Conservation (phyloP, 2,113 vertebrate genomes). For the Thunnus thynnus region DNA sequence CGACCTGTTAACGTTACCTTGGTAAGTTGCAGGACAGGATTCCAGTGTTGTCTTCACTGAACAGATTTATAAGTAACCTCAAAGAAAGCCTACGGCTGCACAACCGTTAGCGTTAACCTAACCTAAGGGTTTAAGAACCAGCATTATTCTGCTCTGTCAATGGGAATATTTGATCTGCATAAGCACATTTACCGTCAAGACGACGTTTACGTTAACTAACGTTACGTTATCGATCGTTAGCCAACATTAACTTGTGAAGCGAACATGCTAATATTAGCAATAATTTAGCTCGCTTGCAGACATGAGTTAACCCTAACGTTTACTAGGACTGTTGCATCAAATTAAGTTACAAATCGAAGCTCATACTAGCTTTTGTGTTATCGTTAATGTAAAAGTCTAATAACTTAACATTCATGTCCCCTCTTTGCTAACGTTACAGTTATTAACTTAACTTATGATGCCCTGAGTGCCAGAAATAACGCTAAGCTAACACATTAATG, state of each 20-base stretch:
- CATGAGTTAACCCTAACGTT: no score
- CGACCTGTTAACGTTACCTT: no score
- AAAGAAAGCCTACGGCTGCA: not conserved
- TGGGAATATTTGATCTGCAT: not conserved
- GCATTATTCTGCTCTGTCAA: not conserved
- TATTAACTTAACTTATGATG: no score
- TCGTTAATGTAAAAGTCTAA: not conserved
- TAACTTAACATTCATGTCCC: not conserved
- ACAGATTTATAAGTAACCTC: no score
- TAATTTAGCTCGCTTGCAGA: not conserved
- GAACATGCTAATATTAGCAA: constrained; percentile 1
- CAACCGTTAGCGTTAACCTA: no score
- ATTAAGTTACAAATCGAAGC: not conserved
- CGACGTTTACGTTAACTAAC: no score
- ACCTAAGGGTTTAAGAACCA: no score
- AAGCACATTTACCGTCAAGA: not conserved
- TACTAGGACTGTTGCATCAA: no score
- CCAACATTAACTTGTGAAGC: not conserved
- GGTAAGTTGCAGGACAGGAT: no score
- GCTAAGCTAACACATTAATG: not conserved
- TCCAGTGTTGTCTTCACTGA: no score
- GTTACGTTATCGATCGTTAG: not conserved
- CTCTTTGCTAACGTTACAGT: not conserved
- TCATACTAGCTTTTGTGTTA: no score
- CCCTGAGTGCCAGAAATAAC: no score